A percentile compares a stretch with the other conserved stretches of the same genome.
phyloP scores from a whole-genome alignment of 2,888 invertebrate genomes.

The Dryobotodes eremita region DNA sequence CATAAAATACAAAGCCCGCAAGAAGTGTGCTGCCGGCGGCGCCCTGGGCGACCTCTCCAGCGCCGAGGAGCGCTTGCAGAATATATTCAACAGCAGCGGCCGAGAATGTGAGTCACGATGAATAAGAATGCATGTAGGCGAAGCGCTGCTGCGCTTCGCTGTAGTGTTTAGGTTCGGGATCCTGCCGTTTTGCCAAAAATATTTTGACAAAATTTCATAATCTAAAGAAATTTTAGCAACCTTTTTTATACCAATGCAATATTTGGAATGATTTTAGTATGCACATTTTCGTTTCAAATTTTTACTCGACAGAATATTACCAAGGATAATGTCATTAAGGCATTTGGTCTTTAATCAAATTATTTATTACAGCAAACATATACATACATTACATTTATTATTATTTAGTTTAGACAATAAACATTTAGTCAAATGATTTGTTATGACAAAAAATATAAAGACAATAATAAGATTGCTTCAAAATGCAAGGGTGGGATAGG shows the following conservation, averaged over 20 bases:
- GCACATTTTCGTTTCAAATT: too few species aligned
- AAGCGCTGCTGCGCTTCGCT: not conserved
- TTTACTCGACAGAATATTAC: too few species aligned
- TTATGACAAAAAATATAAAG: not conserved
- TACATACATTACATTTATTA: too few species aligned
- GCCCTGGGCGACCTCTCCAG: slow-evolving; percentile 84
- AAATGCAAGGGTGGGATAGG: too few species aligned
- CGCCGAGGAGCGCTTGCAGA: slow-evolving; percentile 84
- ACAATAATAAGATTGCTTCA: too few species aligned
- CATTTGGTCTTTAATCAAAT: not conserved
- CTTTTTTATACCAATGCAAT: too few species aligned
- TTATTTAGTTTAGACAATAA: not conserved
- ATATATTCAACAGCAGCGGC: slow-evolving; percentile 77
- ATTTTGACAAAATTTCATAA: too few species aligned
- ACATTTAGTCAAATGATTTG: not conserved
- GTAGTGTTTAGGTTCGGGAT: too few species aligned
- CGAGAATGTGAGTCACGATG: slow-evolving; percentile 73
- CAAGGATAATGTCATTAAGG: not conserved
- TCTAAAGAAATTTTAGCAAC: too few species aligned
- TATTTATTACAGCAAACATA: not conserved
- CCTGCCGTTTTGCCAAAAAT: too few species aligned
- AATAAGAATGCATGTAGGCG: not conserved
- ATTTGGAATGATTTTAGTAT: too few species aligned
- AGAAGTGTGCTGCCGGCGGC: slow-evolving; percentile 85
- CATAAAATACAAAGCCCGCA: slow-evolving; percentile 86